Evolutionary conservation across 2,888 invertebrate species (phyloP).

Genomic region (Dynastes hyllus): DNA sequence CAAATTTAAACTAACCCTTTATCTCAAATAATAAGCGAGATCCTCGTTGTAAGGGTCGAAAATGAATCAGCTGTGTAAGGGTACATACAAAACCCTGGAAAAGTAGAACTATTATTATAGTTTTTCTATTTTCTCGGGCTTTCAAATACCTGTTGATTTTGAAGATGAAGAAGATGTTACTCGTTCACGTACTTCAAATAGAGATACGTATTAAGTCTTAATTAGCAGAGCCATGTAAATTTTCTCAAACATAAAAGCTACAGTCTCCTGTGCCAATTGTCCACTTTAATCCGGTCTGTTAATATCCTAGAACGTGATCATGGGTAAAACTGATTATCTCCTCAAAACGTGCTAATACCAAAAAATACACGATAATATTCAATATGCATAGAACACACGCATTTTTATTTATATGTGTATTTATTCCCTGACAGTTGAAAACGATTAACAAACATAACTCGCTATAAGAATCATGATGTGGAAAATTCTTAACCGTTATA

Average conservation of each 20-base stretch:
- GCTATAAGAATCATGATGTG: no score
- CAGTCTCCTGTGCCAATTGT: not conserved
- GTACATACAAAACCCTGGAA: no score
- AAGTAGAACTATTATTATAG: no score
- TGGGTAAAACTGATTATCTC: not conserved
- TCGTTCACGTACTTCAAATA: no score
- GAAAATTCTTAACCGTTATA: constrained; percentile 22
- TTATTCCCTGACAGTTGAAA: not conserved
- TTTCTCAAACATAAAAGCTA: not conserved
- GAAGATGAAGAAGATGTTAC: no score
- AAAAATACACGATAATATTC: not conserved
- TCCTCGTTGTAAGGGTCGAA: no score
- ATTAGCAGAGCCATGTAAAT: not conserved
- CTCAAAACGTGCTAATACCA: not conserved
- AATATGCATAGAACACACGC: not conserved
- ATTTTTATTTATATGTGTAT: not conserved
- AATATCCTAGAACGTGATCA: not conserved
- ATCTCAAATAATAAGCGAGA: no score
- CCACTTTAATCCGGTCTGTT: not conserved
- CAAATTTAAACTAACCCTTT: no score
- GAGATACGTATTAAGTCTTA: no score
- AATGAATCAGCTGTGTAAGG: no score
- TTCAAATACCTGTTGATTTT: no score
- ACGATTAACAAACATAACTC: not conserved
- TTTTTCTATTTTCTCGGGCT: no score